Evolutionary conservation across 2,797 vertebrate species (phyloP).

Genomic region (Hyperoplus lanceolatus): DNA sequence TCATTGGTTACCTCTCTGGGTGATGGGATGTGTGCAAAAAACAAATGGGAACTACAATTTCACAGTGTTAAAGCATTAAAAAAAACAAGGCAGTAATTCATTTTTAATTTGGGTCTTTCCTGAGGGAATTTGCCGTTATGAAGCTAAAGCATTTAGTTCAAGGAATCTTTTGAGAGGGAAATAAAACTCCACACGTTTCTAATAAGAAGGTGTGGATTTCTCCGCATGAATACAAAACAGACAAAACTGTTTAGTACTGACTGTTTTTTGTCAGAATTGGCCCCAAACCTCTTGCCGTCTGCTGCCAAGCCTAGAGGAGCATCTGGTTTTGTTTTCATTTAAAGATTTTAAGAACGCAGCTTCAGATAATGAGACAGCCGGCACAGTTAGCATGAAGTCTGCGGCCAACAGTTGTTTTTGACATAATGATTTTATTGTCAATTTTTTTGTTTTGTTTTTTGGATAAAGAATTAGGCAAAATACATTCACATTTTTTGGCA

Average conservation of each 20-base stretch:
- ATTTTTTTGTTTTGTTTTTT: background rate
- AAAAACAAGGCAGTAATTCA: constrained; percentile 4
- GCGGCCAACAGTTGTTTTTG: constrained; percentile 6
- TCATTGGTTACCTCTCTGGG: background rate
- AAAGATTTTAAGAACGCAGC: constrained; percentile 19
- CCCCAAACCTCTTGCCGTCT: constrained; percentile 21
- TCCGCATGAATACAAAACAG: constrained; percentile 25
- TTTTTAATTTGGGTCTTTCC: constrained; percentile 2
- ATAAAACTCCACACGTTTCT: constrained; percentile 25
- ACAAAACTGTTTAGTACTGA: constrained; percentile 35
- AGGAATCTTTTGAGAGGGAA: background rate
- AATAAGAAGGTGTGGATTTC: constrained; percentile 64
- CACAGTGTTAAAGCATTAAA: background rate
- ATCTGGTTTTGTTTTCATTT: constrained; percentile 65
- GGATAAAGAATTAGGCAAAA: too few species aligned
- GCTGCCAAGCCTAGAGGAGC: constrained; percentile 53
- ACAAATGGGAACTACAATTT: constrained; percentile 1
- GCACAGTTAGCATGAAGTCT: constrained; percentile 23
- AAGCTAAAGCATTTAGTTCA: background rate
- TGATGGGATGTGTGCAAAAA: background rate
- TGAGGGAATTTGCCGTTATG: constrained; percentile 17
- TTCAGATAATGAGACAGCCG: constrained; percentile 48
- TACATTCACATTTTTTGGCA: too few species aligned
- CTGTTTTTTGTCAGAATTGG: constrained; percentile 44
- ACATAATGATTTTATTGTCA: background rate